phyloP scores from a whole-genome alignment of 1,140 invertebrate genomes.

The Hyles vespertilio region DNA sequence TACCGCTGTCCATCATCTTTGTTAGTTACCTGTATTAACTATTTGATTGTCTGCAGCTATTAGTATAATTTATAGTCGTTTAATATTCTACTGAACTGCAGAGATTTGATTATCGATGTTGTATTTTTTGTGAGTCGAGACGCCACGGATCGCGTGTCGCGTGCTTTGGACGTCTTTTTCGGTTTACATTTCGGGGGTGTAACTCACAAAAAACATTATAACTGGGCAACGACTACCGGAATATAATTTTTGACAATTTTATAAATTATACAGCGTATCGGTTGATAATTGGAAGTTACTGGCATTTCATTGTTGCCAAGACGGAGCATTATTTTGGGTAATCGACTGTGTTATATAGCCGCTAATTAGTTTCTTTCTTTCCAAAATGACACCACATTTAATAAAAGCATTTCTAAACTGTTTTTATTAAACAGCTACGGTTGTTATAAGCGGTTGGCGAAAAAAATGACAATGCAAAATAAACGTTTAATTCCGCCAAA shows the following conservation, averaged over 20 bases:
- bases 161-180: slow-evolving; percentile 63
- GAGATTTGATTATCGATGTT: slow-evolving; percentile 67
- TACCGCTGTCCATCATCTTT: no score
- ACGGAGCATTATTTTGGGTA: slow-evolving; percentile 16
- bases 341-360: slow-evolving; percentile 8
- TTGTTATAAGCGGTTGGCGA: no score
- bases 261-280: slow-evolving; percentile 68
- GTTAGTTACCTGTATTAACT: background rate
- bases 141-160: slow-evolving; percentile 67
- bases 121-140: slow-evolving; percentile 50
- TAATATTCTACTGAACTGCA: slow-evolving; percentile 59
- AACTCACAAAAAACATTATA: slow-evolving; percentile 59
- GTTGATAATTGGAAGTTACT: slow-evolving; percentile 56
- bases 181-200: slow-evolving; percentile 44
- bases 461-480: no score
- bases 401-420: no score
- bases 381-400: background rate
- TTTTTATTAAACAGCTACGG: no score
- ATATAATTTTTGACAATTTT: slow-evolving; percentile 74
- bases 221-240: slow-evolving; percentile 71
- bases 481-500: no score
- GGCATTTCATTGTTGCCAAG: slow-evolving; percentile 42
- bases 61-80: slow-evolving; percentile 73
- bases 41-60: slow-evolving; percentile 61
- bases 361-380: background rate